Evolutionary conservation across 1,140 invertebrate genomes (phyloP), one percentile per base, ranked within the genome.

Genomic region (Popillia japonica): DNA sequence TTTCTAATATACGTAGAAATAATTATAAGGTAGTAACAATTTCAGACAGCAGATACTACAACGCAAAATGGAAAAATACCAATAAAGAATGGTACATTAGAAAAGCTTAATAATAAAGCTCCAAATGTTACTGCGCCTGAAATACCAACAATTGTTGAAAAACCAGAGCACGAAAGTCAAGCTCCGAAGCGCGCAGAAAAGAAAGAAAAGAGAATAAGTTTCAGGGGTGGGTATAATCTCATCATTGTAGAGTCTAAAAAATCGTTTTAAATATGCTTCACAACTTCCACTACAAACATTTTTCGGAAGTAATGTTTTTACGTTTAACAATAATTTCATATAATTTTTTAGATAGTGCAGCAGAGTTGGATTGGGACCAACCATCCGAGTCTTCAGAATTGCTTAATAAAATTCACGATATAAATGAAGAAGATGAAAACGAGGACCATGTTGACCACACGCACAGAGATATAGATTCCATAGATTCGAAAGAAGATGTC

Each of bases 381-480:
- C 83, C 88, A 85, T 82, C 89, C 87, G 83, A 86, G 80, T 82
- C 78, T 23, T 77, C 89, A 27, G 90, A 90, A 83, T 81, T 86
- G 0, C 80, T 91, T 23, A 86, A 81, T 27, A 88, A 88, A 42
- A 90, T 90, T 78, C 86, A 87, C 9, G 89, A 90, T 81, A 85
- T 89, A 81, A 83, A 88, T 42, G 87, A 90, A 78, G 87, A 89
- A 80, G 89, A 90, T 77, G 89, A 89, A 22, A 85, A 84, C 7
- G 86, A 86, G 27, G 85, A 83, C 40, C 85, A 86, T 74, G 8
- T 11, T 22, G 22, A 6, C 23, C 1, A 11, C 14, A 34, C 10
- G 22, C n/a, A 72, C 9, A 23, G 3, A 72, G 22, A 10, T 22
- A 72, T 10, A 72, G 75, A 76, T 20, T 17, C 20, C 10, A 22